Evolutionary conservation across 2,888 invertebrate species (phyloP), one percentile per base, ranked within the genome.

Genomic region (Hypolimnas misippus): DNA sequence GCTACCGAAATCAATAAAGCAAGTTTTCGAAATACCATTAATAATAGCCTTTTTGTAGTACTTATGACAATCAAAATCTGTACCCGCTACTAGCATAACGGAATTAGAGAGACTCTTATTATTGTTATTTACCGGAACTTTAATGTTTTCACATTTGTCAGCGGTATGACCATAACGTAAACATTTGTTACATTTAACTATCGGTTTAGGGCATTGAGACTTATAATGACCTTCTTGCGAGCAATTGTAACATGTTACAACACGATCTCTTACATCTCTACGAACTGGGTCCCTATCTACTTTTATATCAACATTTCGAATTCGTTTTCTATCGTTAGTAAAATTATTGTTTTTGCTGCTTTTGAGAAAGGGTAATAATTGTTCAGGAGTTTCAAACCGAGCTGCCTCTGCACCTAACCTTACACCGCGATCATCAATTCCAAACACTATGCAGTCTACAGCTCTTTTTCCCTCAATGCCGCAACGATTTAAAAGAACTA

Each of bases 401-500:
- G 38, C 40, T 40, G 40, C 54, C 29, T 54, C 54, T 17, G 40
- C 54, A 14, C 54, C 14, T 25, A 50, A 21, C 14, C 40, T 38
- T 21, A 54, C 38, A 7, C 38, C 35, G 21, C 54, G 12, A 40
- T 54, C 54, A 40, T 54, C 54, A 25, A 54, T 40, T 5, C 54
- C 54, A 54, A 38, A 16, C 10, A 54, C 21, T 19, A 54, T 21
- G 8, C 54, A 40, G n/a, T 54, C 40, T 25, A 54, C 40, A 14
- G 40, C 40, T 21, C 14, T 17, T 35, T n/a, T 54, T 2, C 40
- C 64, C 38, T 25, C 57, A 53, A 53, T 57, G 57, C 10, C 38
- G 33, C 46, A 52, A 62, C 70, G 21, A 29, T 65, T 17, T 63
- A 40, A 7, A 61, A 71, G 40, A 0, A 3, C 21, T 8, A 70